Conservation (phyloP, 2,113 vertebrate species). For the Caranx ignobilis region DNA sequence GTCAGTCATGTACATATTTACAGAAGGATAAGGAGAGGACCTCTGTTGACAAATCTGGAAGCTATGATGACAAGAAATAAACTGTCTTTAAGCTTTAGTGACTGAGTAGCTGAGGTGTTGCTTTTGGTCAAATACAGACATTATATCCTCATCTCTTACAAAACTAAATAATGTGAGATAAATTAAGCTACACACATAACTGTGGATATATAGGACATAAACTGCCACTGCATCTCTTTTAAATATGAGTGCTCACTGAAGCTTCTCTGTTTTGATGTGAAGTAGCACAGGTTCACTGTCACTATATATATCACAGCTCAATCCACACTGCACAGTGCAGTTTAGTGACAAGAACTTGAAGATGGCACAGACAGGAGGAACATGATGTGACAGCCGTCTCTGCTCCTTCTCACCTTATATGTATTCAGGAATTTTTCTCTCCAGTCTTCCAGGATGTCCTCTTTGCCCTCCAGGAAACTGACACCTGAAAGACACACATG, state of each 20-base stretch:
- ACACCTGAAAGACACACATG: conserved; percentile 82
- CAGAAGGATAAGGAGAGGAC: background rate
- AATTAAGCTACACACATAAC: background rate
- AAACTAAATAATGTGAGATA: background rate
- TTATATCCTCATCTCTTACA: background rate
- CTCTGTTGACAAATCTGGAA: background rate
- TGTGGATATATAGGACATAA: background rate
- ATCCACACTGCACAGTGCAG: background rate
- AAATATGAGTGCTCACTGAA: background rate
- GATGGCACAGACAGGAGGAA: background rate
- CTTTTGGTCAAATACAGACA: background rate
- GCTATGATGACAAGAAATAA: background rate
- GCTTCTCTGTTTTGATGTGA: background rate
- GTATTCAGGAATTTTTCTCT: conserved; percentile 92
- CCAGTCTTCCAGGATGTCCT: conserved; percentile 90
- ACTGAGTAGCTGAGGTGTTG: background rate
- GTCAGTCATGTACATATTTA: background rate
- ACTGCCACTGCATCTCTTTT: background rate
- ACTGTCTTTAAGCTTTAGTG: background rate
- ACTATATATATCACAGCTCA: background rate
- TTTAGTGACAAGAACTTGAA: background rate
- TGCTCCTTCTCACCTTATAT: conserved; percentile 86
- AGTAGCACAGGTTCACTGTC: background rate
- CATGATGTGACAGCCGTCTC: background rate
- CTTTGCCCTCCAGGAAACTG: conserved; percentile 90